phyloP scores from a whole-genome alignment of 2,113 vertebrate genomes.

The Nycticorax nycticorax region DNA sequence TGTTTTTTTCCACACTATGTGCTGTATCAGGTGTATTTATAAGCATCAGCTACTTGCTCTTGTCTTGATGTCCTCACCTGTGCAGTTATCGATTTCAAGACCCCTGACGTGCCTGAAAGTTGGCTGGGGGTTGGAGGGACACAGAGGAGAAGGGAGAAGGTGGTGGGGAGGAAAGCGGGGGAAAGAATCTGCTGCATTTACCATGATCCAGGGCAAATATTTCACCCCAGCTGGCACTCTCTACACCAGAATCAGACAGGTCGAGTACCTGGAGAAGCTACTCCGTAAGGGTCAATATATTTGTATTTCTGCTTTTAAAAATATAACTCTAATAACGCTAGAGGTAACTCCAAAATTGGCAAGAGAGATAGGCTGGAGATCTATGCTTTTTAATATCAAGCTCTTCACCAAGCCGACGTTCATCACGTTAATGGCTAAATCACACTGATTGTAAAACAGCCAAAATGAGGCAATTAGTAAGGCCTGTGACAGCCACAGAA shows the following conservation, averaged over 20 bases:
- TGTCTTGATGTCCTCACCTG: background rate
- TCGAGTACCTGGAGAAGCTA: background rate
- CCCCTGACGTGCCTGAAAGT: background rate
- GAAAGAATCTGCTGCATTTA: background rate
- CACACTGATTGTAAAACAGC: slow-evolving; percentile 67
- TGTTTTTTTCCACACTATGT: background rate
- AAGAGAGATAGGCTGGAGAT: slow-evolving; percentile 67
- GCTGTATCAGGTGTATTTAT: background rate
- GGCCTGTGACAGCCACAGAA: slow-evolving; percentile 56
- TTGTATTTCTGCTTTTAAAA: slow-evolving; percentile 41
- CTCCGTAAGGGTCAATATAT: background rate
- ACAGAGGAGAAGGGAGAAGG: background rate
- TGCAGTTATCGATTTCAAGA: background rate
- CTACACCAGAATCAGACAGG: background rate
- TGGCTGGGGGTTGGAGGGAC: background rate
- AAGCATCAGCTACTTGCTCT: background rate
- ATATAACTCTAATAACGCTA: slow-evolving; percentile 56
- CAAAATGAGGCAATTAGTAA: slow-evolving; percentile 74
- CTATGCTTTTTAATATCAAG: slow-evolving; percentile 79
- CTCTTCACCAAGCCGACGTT: slow-evolving; percentile 50
- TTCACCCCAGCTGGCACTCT: background rate
- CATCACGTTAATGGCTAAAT: slow-evolving; percentile 70
- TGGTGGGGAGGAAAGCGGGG: background rate
- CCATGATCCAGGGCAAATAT: background rate
- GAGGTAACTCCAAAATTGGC: background rate